These are phyloP conservation scores for Brachionus koreanus DNA, from an alignment of 1,140 invertebrate genomes.

Conservation along the genomic window DNA sequence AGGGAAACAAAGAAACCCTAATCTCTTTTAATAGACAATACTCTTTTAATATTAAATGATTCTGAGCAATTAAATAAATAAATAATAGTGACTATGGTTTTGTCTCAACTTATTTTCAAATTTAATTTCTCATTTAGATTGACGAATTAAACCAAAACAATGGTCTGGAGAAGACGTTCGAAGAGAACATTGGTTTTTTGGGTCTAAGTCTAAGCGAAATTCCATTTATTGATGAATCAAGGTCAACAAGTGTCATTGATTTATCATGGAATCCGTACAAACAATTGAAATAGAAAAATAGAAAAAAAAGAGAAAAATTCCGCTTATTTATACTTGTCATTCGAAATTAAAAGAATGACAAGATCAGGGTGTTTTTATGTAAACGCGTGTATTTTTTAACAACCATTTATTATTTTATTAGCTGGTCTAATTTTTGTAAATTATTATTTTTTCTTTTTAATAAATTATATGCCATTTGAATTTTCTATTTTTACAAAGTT, in stretches of 20 bases:
- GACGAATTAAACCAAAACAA: not conserved
- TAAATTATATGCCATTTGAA: not conserved
- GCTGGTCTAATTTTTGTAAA: slow-evolving; percentile 25
- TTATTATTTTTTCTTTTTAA: not conserved
- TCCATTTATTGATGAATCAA: slow-evolving; percentile 20
- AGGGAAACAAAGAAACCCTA: too few species aligned
- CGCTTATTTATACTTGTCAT: slow-evolving; percentile 1
- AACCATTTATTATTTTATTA: not conserved
- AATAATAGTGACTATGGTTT: too few species aligned
- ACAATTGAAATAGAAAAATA: not conserved
- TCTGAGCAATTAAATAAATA: too few species aligned
- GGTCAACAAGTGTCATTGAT: not conserved
- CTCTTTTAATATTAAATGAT: too few species aligned
- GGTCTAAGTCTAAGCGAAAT: slow-evolving; percentile 4
- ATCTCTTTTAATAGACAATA: too few species aligned
- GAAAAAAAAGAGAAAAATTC: not conserved
- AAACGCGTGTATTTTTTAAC: not conserved
- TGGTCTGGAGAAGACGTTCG: not conserved
- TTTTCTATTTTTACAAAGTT: not conserved
- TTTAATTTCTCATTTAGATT: not conserved
- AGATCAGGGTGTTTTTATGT: slow-evolving; percentile 5
- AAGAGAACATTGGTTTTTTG: slow-evolving; percentile 12
- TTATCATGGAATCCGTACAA: slow-evolving; percentile 19
- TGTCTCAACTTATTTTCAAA: too few species aligned
- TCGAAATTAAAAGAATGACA: not conserved